Base-by-base conservation (phyloP, 2,113 vertebrate genomes). In the Oostethus manadensis region DNA sequence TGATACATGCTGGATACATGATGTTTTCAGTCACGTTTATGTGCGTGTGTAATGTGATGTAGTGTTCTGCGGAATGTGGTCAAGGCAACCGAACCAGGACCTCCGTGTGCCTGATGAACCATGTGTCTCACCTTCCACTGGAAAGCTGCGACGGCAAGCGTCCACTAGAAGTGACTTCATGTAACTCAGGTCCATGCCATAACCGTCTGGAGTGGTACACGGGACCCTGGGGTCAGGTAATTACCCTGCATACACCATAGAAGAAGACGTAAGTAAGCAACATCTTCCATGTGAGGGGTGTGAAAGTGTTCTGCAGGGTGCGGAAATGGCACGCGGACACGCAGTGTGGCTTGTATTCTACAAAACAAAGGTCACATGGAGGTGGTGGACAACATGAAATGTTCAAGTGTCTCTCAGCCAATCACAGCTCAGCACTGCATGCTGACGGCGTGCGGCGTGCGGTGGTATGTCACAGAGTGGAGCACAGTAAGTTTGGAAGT, bases 171-270 rank as follows among this genome's bases (percentile, higher is more conserved):
- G 78, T 81, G 16, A 88, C 82, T 0, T 58, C 86, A 0, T 98
- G 95, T 8, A 84, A 90, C 26, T 88, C 90, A 0, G 93, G 92
- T 0, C 92, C 92, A n/a, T 97, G 95, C 38, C 70, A 88, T 0
- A 87, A 91, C 14, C 91, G 64, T 22, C 76, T 89, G 44, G 93
- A 97, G 56, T 98, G 95, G 95, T 98, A 93, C 73, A 81, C 92
- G 0, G 94, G 94, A 35, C 86, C 90, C 61, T 98, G 94, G 95
- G 90, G 92, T 56, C 94, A 96, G 93, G 94, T 98, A 86, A 66
- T 33, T 5, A 14, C 45, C 48, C 29, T 45, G 23, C 20, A 45
- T n/a, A 45, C 13, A 33, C 20, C 1, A 45, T 26, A 17, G 44
- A 14, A 46, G 11, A 50, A 16, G 20, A 2, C 8, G 3, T 1